These are phyloP conservation scores for Eristalis tenax DNA, from an alignment of 2,888 invertebrate genomes.

Conservation along the genomic window DNA sequence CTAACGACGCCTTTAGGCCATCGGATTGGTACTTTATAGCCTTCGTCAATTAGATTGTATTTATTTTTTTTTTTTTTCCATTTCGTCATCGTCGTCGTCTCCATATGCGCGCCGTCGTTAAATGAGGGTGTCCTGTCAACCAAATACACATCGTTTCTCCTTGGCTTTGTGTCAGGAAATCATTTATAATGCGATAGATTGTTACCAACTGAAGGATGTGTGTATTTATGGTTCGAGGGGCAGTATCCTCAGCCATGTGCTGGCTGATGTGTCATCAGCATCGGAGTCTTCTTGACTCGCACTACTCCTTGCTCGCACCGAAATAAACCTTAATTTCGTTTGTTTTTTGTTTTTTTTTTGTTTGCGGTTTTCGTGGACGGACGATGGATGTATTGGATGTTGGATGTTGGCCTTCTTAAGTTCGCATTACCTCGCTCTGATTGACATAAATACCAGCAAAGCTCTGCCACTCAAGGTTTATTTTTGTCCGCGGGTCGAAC, in stretches of 20 bases:
- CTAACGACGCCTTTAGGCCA: constrained; percentile 18
- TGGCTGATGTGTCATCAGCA: constrained; percentile 23
- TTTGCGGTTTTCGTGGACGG: background rate
- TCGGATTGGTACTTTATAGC: constrained; percentile 18
- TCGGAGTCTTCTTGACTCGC: background rate
- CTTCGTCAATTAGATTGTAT: constrained; percentile 10
- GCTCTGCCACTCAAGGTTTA: constrained; percentile 54
- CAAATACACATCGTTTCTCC: background rate
- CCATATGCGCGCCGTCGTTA: background rate
- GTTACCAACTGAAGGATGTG: constrained; percentile 24
- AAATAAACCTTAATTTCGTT: constrained; percentile 50
- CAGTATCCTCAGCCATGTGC: background rate
- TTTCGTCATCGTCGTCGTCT: background rate
- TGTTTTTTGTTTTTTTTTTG: constrained; percentile 22
- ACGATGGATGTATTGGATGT: background rate
- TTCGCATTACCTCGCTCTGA: constrained; percentile 58
- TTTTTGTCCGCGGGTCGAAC: constrained; percentile 54
- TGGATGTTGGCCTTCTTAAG: constrained; percentile 45
- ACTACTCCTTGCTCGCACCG: constrained; percentile 23
- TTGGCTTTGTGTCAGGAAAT: constrained; percentile 20
- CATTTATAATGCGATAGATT: constrained; percentile 18
- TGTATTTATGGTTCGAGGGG: background rate
- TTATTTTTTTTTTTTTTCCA: background rate
- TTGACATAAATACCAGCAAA: constrained; percentile 64
- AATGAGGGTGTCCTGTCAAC: background rate